phyloP scores from a whole-genome alignment of 2,113 vertebrate genomes.

The Mugil cephalus region DNA sequence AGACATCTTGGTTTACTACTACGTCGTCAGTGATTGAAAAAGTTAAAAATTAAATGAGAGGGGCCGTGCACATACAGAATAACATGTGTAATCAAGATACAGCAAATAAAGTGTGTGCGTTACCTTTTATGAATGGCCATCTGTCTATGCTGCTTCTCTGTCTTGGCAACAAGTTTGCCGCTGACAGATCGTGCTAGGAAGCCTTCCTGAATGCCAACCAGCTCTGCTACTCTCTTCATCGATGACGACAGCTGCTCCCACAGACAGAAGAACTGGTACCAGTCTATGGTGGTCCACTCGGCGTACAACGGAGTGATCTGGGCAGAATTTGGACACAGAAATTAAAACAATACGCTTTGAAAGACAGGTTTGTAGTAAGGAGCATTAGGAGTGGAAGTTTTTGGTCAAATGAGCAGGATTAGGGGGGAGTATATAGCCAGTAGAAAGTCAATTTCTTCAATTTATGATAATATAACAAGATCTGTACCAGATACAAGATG shows the following conservation, averaged over 20 bases:
- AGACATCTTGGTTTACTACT: not conserved
- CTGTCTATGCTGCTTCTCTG: slow-evolving; percentile 93
- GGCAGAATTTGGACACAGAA: slow-evolving; percentile 9
- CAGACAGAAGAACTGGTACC: slow-evolving; percentile 97
- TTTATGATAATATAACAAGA: not conserved
- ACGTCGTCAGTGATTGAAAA: not conserved
- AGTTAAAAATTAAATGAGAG: not conserved
- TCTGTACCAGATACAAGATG: slow-evolving; percentile 92
- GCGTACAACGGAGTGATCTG: slow-evolving; percentile 95
- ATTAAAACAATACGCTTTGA: not conserved
- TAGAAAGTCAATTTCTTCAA: not conserved
- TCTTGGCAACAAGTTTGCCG: slow-evolving; percentile 90
- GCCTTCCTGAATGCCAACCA: slow-evolving; percentile 96
- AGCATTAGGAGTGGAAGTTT: not conserved
- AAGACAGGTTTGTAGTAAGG: not conserved
- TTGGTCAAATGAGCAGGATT: not conserved
- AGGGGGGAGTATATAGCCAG: not conserved
- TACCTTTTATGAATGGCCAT: slow-evolving; percentile 98
- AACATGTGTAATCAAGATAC: not conserved
- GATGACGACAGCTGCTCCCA: slow-evolving; percentile 95
- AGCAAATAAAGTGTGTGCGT: not conserved
- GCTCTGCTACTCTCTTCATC: slow-evolving; percentile 95
- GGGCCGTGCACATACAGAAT: not conserved
- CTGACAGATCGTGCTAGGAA: slow-evolving; percentile 94
- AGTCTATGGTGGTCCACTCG: slow-evolving; percentile 96